Evolutionary conservation across 2,888 invertebrate species (phyloP).

Genomic region (Heliconius cydno): DNA sequence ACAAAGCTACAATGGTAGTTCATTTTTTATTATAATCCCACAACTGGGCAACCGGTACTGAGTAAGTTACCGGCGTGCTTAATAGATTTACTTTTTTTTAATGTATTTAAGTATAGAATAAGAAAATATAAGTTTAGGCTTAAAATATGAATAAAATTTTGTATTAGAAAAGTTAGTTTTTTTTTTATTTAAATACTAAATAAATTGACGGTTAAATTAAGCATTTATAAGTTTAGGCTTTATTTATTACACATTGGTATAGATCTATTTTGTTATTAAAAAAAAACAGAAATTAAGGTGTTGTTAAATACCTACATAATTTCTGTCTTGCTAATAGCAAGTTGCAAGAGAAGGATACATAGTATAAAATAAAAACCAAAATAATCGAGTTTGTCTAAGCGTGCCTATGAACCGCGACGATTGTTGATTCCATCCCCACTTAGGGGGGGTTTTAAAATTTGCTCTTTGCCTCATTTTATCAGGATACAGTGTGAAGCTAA

Average conservation of each 20-base stretch:
- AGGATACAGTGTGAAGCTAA: too few relatives aligned
- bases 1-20: conserved; percentile 20
- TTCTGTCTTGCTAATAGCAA: background rate
- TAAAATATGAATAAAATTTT: background rate
- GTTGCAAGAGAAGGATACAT: background rate
- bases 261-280: background rate
- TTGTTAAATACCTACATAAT: background rate
- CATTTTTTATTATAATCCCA: conserved; percentile 32
- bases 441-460: too few relatives aligned
- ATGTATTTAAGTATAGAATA: background rate
- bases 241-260: background rate
- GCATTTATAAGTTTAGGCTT: background rate
- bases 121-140: background rate
- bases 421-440: too few relatives aligned
- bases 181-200: background rate
- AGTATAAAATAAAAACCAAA: too few relatives aligned
- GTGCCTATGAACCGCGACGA: too few relatives aligned
- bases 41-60: conserved; percentile 11
- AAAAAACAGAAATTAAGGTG: background rate
- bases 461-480: too few relatives aligned
- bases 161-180: background rate
- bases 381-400: too few relatives aligned
- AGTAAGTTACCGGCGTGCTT: background rate
- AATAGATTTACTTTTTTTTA: conserved; percentile 1
- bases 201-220: background rate